These are phyloP conservation scores for Pyrrhia umbra DNA, from an alignment of 2,888 invertebrate species.

Conservation along the genomic window DNA sequence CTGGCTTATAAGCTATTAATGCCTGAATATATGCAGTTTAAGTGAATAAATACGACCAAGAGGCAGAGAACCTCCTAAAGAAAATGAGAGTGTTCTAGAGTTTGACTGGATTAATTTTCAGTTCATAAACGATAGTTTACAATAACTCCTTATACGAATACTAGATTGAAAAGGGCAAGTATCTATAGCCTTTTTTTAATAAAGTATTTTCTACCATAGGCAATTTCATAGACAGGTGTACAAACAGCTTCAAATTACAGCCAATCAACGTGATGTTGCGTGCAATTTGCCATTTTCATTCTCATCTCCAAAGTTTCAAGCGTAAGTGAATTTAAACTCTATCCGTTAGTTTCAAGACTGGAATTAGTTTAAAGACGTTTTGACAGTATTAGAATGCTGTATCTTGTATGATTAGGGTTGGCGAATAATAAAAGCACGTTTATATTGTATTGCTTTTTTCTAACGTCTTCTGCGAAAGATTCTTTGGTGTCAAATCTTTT, in stretches of 20 bases:
- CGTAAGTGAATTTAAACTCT: slow-evolving; percentile 14
- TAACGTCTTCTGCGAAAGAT: neutral
- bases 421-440: neutral
- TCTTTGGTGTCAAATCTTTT: neutral
- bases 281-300: slow-evolving; percentile 48
- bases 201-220: neutral
- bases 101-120: no score
- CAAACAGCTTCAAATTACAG: slow-evolving; percentile 32
- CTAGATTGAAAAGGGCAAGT: no score
- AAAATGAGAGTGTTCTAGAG: no score
- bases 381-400: slow-evolving; percentile 18
- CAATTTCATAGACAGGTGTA: slow-evolving; percentile 38
- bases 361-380: slow-evolving; percentile 17
- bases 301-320: slow-evolving; percentile 26
- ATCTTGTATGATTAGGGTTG: slow-evolving; percentile 50
- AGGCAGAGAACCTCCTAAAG: no score
- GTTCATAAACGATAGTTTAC: no score
- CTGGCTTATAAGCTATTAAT: no score
- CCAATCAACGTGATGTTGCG: slow-evolving; percentile 46
- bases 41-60: no score
- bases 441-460: neutral
- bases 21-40: no score
- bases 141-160: no score
- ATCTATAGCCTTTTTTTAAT: no score
- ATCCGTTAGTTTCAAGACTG: slow-evolving; percentile 3